Conservation (phyloP, 2,113 vertebrate species). For the Oncorhynchus masou region DNA sequence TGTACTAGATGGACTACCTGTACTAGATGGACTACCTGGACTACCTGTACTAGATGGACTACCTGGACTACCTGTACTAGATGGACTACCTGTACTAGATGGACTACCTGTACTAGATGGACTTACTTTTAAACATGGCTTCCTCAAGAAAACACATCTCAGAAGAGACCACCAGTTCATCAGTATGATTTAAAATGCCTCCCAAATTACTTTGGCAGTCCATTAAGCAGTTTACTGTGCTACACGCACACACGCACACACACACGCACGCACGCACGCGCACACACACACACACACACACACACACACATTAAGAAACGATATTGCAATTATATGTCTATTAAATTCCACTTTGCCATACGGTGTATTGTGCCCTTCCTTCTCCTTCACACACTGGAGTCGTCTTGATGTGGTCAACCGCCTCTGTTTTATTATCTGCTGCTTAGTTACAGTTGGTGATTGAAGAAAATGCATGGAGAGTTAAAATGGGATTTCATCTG, state of each 20-base stretch:
- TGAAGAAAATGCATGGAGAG: constrained; percentile 1
- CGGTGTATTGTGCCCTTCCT: neutral
- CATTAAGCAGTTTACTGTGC: constrained; percentile 18
- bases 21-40: no score
- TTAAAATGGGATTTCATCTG: constrained; percentile 12
- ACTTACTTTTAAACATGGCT: no score
- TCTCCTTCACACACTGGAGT: neutral
- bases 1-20: no score
- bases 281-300: no score
- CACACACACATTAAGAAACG: neutral
- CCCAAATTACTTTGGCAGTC: constrained; percentile 27
- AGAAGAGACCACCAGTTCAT: constrained; percentile 32
- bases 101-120: no score
- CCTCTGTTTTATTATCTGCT: neutral
- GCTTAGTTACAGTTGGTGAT: constrained; percentile 2
- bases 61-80: no score
- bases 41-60: no score
- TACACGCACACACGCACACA: no score
- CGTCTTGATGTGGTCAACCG: neutral
- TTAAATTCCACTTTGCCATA: constrained; percentile 1
- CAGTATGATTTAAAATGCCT: constrained; percentile 55
- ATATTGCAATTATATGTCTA: constrained; percentile 8
- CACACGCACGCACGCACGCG: no score
- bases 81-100: no score
- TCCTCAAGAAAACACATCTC: no score